Percentiles rank a stretch among this genome's conserved stretches.
phyloP scores from a whole-genome alignment of 1,140 invertebrate species.

The Lineus longissimus region DNA sequence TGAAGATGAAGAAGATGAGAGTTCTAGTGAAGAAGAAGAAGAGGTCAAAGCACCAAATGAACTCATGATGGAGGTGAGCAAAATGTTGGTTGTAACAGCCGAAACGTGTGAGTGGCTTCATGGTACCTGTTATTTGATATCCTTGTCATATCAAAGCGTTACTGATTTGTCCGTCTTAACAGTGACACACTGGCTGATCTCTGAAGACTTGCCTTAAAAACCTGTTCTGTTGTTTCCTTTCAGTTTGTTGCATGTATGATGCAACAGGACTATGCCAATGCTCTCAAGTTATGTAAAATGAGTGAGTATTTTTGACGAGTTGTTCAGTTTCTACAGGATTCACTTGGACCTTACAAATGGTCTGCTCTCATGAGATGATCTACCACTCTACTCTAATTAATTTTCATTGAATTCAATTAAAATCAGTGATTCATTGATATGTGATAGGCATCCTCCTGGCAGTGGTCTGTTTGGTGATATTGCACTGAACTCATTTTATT shows the following conservation, averaged over 20 bases:
- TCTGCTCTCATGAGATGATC: too few species aligned
- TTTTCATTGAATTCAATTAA: too few species aligned
- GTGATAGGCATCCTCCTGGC: too few species aligned
- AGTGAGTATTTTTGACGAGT: constrained; percentile 28
- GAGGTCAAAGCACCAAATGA: constrained; percentile 32
- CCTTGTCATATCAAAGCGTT: background rate
- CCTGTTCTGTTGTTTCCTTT: constrained; percentile 18
- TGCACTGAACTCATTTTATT: too few species aligned
- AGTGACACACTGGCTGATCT: too few species aligned
- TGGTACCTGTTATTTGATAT: background rate
- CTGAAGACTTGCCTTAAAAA: background rate
- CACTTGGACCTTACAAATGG: too few species aligned
- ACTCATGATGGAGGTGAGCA: constrained; percentile 37
- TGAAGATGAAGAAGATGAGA: constrained; percentile 24
- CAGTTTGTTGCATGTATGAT: constrained; percentile 44
- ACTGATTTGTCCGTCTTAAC: background rate
- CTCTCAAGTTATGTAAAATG: constrained; percentile 46
- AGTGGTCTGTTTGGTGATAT: too few species aligned
- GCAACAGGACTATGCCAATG: constrained; percentile 37
- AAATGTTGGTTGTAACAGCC: background rate
- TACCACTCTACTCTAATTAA: too few species aligned
- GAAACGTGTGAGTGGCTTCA: background rate
- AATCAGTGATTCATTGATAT: too few species aligned
- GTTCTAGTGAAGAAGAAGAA: constrained; percentile 21
- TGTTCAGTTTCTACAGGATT: background rate